phyloP scores from a whole-genome alignment of 2,888 invertebrate genomes.

The Criorhina ranunculi region DNA sequence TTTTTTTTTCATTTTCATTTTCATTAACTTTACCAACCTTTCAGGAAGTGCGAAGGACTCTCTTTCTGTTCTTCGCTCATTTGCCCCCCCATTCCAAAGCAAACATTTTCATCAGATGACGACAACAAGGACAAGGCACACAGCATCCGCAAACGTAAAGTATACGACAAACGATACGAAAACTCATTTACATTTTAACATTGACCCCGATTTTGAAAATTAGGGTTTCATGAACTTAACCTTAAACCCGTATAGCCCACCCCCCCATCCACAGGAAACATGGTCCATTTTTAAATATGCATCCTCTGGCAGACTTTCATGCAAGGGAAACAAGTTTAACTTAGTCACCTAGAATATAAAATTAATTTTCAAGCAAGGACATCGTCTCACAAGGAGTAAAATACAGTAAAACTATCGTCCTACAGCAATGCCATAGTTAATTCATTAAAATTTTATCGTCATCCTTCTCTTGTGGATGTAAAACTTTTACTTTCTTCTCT shows the following conservation, averaged over 20 bases:
- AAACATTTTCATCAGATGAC: conserved; percentile 22
- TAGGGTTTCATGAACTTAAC: conserved; percentile 73
- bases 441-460: conserved; percentile 56
- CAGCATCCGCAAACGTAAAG: too few relatives aligned
- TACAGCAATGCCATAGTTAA: conserved; percentile 51
- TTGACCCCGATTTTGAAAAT: conserved; percentile 72
- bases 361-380: conserved; percentile 63
- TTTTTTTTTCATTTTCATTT: conserved; percentile 38
- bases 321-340: conserved; percentile 26
- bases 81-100: conserved; percentile 55
- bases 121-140: conserved; percentile 2
- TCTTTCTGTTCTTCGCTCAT: conserved; percentile 46
- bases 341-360: conserved; percentile 13
- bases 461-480: conserved; percentile 20
- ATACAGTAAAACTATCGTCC: conserved; percentile 52
- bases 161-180: conserved; percentile 38
- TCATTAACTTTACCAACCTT: conserved; percentile 73
- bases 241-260: conserved; percentile 24
- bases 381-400: conserved; percentile 6
- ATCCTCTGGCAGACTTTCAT: not conserved
- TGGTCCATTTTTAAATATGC: conserved; percentile 27
- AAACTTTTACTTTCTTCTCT: conserved; percentile 57
- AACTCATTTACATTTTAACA: conserved; percentile 76
- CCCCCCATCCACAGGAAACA: not conserved
- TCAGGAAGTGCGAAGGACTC: conserved; percentile 63